Evolutionary conservation across 2,797 vertebrate species (phyloP).

Genomic region (Steatocranus sp.): DNA sequence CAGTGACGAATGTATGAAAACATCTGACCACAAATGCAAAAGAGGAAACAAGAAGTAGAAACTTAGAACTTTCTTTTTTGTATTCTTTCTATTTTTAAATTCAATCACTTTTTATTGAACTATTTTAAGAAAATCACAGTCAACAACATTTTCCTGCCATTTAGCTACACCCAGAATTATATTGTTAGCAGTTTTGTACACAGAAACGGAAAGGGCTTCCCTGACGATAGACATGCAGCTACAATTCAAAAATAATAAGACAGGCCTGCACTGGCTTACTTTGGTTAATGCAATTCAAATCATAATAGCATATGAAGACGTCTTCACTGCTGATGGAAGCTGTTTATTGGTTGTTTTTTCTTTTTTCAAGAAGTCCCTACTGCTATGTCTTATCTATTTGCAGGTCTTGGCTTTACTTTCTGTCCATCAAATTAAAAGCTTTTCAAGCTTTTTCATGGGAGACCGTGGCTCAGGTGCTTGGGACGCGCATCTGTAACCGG

Average conservation of each 20-base stretch:
- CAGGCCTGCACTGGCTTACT: background rate
- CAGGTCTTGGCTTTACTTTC: background rate
- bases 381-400: background rate
- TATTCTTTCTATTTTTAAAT: background rate
- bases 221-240: slow-evolving; percentile 6
- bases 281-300: slow-evolving; percentile 26
- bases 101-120: background rate
- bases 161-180: background rate
- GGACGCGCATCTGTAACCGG: no score
- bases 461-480: no score
- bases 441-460: no score
- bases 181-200: background rate
- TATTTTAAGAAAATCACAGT: background rate
- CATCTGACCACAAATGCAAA: background rate
- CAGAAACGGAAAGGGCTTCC: background rate
- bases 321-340: background rate
- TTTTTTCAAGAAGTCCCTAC: background rate
- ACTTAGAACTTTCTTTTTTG: background rate
- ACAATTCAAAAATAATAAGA: slow-evolving; percentile 17
- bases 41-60: background rate
- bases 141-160: background rate
- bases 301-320: slow-evolving; percentile 17
- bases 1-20: background rate
- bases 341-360: background rate
- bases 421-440: background rate